Conservation (phyloP, 2,113 vertebrate genomes). For the Bubalus kerabau region DNA sequence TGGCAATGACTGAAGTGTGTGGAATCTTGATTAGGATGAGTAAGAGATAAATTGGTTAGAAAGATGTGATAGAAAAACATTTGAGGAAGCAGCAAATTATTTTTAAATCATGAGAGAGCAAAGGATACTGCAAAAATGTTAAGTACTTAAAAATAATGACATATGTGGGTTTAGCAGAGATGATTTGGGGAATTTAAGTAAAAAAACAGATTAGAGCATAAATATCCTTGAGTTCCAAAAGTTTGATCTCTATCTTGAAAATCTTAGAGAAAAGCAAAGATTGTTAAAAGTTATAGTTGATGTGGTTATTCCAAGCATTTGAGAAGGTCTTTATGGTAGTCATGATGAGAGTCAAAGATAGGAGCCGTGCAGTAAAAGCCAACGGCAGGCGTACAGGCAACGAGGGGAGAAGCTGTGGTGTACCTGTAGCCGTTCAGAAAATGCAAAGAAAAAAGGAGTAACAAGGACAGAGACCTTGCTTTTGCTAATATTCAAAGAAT, state of each 20-base stretch:
- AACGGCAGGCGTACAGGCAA: fast-evolving
- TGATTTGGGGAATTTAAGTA: background rate
- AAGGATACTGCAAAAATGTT: background rate
- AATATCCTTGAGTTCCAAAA: background rate
- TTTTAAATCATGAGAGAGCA: background rate
- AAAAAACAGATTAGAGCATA: background rate
- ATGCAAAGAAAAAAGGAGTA: background rate
- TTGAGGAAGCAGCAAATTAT: background rate
- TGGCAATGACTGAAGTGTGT: background rate
- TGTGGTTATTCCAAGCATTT: background rate
- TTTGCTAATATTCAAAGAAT: background rate
- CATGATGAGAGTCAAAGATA: background rate
- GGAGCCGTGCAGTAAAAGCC: background rate
- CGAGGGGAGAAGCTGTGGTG: background rate
- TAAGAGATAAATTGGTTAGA: background rate
- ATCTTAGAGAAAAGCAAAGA: background rate
- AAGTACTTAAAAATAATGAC: background rate
- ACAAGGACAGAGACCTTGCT: background rate
- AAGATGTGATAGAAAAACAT: background rate
- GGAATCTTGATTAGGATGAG: background rate
- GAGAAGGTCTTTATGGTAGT: background rate
- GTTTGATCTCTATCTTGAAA: background rate
- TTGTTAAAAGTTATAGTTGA: background rate
- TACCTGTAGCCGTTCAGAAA: background rate
- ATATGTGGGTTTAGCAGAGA: background rate